These are phyloP conservation scores for Choristoneura fumiferana DNA, from an alignment of 1,140 invertebrate species.

Conservation along the genomic window DNA sequence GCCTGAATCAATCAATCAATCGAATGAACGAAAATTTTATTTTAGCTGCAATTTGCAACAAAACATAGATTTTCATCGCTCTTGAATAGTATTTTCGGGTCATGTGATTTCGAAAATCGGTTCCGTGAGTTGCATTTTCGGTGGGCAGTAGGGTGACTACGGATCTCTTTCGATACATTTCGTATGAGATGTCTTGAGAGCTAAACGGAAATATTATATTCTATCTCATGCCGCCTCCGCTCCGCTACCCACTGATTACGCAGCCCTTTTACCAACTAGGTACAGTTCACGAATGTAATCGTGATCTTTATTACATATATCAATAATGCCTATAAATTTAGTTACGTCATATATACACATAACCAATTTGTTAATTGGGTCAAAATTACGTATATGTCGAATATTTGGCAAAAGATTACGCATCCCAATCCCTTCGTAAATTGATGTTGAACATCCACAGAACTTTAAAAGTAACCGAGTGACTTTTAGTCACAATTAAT, in stretches of 20 bases:
- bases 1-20: no score
- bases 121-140: no score
- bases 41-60: no score
- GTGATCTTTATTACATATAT: constrained; percentile 33
- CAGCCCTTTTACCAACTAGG: constrained; percentile 31
- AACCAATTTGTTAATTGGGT: constrained; percentile 7
- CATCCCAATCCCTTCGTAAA: constrained; percentile 34
- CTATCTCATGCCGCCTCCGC: constrained; percentile 30
- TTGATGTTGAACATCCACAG: constrained; percentile 52
- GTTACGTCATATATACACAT: constrained; percentile 15
- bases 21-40: no score
- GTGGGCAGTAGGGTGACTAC: neutral
- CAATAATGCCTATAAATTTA: constrained; percentile 17
- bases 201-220: no score
- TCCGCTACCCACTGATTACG: constrained; percentile 40
- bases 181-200: no score
- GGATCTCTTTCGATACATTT: no score
- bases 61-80: no score
- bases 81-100: no score
- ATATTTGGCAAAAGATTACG: constrained; percentile 48
- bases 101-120: no score
- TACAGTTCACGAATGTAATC: constrained; percentile 27
- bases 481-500: constrained; percentile 48
- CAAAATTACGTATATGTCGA: constrained; percentile 40
- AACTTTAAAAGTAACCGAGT: constrained; percentile 46